phyloP scores from a whole-genome alignment of 2,797 vertebrate species.

The Denticeps clupeoides region DNA sequence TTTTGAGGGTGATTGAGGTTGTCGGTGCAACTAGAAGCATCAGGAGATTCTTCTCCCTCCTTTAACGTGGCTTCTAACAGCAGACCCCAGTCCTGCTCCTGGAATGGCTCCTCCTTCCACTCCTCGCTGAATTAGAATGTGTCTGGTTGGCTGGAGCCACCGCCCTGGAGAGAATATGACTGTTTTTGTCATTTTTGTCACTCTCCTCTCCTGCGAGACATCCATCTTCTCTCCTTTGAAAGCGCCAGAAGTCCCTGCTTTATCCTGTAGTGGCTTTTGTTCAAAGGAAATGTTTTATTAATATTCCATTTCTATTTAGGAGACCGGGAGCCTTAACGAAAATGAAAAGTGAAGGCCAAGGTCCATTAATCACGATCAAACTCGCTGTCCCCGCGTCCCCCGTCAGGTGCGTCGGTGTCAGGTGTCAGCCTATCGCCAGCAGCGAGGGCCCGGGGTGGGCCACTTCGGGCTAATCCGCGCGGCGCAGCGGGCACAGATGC shows the following conservation, averaged over 20 bases:
- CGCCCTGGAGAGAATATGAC: background rate
- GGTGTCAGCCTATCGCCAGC: too few relatives aligned
- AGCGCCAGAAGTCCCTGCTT: constrained; percentile 16
- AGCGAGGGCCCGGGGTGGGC: constrained; percentile 12
- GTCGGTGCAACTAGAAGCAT: too few relatives aligned
- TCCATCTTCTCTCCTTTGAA: constrained; percentile 8
- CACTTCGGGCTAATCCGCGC: too few relatives aligned
- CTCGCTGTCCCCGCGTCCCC: too few relatives aligned
- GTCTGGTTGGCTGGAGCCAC: too few relatives aligned
- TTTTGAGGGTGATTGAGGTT: too few relatives aligned
- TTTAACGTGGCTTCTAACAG: too few relatives aligned
- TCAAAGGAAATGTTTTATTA: constrained; percentile 38
- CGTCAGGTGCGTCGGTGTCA: too few relatives aligned
- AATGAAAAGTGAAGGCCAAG: constrained; percentile 32
- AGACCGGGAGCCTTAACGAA: constrained; percentile 32
- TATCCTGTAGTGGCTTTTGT: constrained; percentile 23
- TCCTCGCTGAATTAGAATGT: constrained; percentile 5
- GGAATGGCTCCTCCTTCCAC: background rate
- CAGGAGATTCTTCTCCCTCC: too few relatives aligned
- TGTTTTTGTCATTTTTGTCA: background rate
- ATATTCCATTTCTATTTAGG: constrained; percentile 34
- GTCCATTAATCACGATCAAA: constrained; percentile 32
- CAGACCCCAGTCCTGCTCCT: too few relatives aligned
- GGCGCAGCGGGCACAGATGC: background rate
- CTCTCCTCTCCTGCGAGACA: constrained; percentile 9